Evolutionary conservation across 2,797 vertebrate genomes (phyloP).

Genomic region (Chiloscyllium punctatum): DNA sequence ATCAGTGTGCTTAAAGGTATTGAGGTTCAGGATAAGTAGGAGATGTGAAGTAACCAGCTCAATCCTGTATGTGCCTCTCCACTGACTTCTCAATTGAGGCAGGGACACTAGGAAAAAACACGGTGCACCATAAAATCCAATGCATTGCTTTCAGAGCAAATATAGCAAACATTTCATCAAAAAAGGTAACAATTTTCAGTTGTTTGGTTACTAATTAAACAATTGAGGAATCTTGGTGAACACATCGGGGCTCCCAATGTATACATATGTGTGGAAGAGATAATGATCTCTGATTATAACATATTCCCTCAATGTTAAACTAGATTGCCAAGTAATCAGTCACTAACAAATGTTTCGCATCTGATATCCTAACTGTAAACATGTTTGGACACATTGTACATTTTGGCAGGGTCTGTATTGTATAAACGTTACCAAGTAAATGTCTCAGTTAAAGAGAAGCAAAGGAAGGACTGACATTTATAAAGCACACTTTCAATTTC

Average conservation of each 20-base stretch:
- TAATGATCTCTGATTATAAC: not conserved
- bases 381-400: not conserved
- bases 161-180: too few relatives aligned
- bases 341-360: not conserved
- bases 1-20: too few relatives aligned
- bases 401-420: not conserved
- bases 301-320: not conserved
- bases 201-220: not conserved
- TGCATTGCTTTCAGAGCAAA: too few relatives aligned
- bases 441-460: not conserved
- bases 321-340: not conserved
- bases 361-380: not conserved
- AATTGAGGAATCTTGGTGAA: not conserved
- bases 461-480: not conserved
- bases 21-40: too few relatives aligned
- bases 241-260: not conserved
- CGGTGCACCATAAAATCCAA: too few relatives aligned
- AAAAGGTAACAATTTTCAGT: not conserved
- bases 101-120: too few relatives aligned
- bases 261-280: not conserved
- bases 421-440: not conserved
- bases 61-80: too few relatives aligned
- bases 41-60: too few relatives aligned
- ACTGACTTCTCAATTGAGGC: too few relatives aligned
- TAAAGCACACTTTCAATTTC: not conserved